Evolutionary conservation across 2,888 invertebrate genomes (phyloP), one percentile per base, ranked within the genome.

Genomic region (Spicauda simplicius): DNA sequence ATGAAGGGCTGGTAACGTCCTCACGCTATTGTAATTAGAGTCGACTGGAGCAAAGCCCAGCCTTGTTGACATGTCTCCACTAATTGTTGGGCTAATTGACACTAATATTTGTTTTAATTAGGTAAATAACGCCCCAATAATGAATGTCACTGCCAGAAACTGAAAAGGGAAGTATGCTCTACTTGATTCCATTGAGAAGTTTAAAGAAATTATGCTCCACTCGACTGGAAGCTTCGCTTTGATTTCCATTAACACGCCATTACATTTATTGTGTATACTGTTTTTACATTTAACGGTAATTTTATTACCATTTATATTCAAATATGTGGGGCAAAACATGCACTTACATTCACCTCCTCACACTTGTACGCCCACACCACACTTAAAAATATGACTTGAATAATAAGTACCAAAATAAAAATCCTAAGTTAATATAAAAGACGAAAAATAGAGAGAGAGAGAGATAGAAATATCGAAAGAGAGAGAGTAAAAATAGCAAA

Each of bases 41-140:
- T 33, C 33, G 61, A 50, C 61, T 37, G 53, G 70, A 64, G 74
- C 78, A 80, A 83, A 83, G 80, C 77, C 78, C 80, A 78, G 79
- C 76, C 79, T 65, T 59, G 64, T 84, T 80, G 80, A 75, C 77
- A 73, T 69, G 69, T 59, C 71, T 69, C 48, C 71, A 69, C 73
- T 76, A 76, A 76, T 74, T 74, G 72, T 72, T 70, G 70, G 60
- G 63, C 66, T 69, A 73, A 72, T 64, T 71, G 70, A 71, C 73
- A 71, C 66, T 69, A 59, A 65, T 65, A 53, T 58, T 64, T 65
- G 58, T 65, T 59, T 58, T 64, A 64, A 58, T 64, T 58, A 58
- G 64, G 33, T 30, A 64, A 62, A 57, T 57, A 56, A 55, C 64
- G 50, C 64, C 56, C 50, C 20, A 33, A 57, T 64, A 56, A 64